Evolutionary conservation across 2,113 vertebrate species (phyloP).

Genomic region (Pipa parva): DNA sequence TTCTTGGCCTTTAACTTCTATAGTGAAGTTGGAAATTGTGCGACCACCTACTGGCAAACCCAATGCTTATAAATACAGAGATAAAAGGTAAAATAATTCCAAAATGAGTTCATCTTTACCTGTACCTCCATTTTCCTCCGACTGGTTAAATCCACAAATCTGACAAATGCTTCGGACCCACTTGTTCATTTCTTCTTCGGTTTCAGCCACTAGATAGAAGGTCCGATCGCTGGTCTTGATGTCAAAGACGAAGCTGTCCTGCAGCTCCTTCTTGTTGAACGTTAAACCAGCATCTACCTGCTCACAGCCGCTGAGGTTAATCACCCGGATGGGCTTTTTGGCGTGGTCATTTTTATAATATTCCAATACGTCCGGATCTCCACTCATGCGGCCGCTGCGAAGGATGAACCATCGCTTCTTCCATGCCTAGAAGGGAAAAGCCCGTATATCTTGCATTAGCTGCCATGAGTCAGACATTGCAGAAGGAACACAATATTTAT

Average conservation of each 20-base stretch:
- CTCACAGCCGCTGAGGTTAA: conserved; percentile 95
- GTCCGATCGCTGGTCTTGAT: conserved; percentile 95
- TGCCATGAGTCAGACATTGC: no score
- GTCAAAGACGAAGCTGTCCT: conserved; percentile 96
- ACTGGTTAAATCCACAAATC: conserved; percentile 97
- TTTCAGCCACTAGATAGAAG: conserved; percentile 96
- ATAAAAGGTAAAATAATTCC: no score
- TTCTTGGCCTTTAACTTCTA: no score
- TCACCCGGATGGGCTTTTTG: conserved; percentile 91
- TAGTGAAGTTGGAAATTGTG: no score
- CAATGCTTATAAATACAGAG: no score
- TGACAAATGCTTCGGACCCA: conserved; percentile 98
- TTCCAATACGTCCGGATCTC: conserved; percentile 92
- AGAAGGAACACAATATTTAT: no score
- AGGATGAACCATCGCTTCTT: conserved; percentile 98
- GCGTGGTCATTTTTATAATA: conserved; percentile 98
- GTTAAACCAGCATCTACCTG: conserved; percentile 94
- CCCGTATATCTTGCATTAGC: no score
- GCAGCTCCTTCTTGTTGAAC: conserved; percentile 96
- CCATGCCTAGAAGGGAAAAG: conserved; percentile 76
- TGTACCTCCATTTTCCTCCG: conserved; percentile 84
- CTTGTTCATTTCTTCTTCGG: conserved; percentile 96
- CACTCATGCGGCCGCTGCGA: conserved; percentile 95
- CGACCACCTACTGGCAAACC: no score
- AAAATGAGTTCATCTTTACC: no score